Evolutionary conservation across 1,140 invertebrate species (phyloP).

Genomic region (Lordiphosa collinella): DNA sequence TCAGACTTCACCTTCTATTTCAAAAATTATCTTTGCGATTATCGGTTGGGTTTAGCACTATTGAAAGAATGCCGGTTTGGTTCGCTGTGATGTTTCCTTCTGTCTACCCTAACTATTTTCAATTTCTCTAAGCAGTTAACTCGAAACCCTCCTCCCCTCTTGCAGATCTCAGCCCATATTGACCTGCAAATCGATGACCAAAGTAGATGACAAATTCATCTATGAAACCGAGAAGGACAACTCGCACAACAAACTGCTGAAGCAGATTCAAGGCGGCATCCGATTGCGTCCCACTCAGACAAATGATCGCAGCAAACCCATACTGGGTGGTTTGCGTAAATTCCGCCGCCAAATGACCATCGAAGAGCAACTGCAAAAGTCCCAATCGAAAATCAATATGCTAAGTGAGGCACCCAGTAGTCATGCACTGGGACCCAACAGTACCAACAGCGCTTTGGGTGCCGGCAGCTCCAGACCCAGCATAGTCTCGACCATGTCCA

Average conservation of each 20-base stretch:
- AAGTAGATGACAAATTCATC: constrained; percentile 89
- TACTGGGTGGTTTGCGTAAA: constrained; percentile 90
- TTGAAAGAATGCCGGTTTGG: no score
- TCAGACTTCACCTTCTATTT: no score
- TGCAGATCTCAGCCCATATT: constrained; percentile 83
- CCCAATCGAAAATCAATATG: constrained; percentile 83
- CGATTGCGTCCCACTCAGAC: constrained; percentile 88
- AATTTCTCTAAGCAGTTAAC: no score
- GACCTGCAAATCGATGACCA: constrained; percentile 83
- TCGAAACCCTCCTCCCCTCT: background rate
- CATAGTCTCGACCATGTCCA: constrained; percentile 66
- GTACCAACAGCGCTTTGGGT: constrained; percentile 32
- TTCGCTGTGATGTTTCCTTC: no score
- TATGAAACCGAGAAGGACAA: constrained; percentile 93
- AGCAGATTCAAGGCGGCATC: constrained; percentile 90
- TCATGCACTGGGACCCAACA: constrained; percentile 79
- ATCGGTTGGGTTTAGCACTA: no score
- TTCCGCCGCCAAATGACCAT: constrained; percentile 93
- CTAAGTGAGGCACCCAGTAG: constrained; percentile 66
- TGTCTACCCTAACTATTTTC: no score
- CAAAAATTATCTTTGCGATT: no score
- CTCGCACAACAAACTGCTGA: constrained; percentile 89
- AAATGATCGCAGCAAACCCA: constrained; percentile 92
- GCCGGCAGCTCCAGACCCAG: constrained; percentile 80
- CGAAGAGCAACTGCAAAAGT: constrained; percentile 92